Evolutionary conservation across 2,113 vertebrate species (phyloP).

Genomic region (Brienomyrus brachyistius): DNA sequence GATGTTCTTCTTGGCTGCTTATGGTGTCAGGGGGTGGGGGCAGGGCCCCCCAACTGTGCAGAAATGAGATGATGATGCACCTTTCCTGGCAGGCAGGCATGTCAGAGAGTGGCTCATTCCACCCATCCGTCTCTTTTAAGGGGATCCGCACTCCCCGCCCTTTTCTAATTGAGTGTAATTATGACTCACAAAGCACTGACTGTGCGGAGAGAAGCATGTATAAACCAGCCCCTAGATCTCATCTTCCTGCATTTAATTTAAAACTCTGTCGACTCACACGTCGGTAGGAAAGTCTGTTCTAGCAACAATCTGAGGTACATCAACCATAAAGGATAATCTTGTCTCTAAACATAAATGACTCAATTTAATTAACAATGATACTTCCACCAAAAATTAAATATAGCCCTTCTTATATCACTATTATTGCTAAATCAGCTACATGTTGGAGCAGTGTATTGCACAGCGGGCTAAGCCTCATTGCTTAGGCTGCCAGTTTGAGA

Average conservation of each 20-base stretch:
- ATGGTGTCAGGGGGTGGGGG: background rate
- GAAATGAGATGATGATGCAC: background rate
- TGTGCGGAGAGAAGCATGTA: background rate
- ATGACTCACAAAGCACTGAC: constrained; percentile 3
- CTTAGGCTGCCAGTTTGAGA: too few species aligned
- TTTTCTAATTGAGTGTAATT: constrained; percentile 8
- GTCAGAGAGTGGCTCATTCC: constrained; percentile 1
- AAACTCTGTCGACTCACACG: background rate
- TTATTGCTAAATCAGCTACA: background rate
- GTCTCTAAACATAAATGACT: background rate
- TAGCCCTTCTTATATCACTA: background rate
- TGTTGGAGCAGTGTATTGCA: too few species aligned
- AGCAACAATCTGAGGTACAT: background rate
- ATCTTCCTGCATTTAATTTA: background rate
- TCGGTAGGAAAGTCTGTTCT: background rate
- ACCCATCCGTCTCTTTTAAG: background rate
- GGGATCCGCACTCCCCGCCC: background rate
- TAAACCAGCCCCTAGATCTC: background rate
- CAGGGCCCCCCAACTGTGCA: background rate
- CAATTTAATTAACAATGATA: background rate
- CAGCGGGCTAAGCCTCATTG: too few species aligned
- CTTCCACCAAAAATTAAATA: background rate
- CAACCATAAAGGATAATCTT: background rate
- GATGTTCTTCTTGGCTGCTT: background rate
- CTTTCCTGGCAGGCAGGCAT: background rate